phyloP scores from a whole-genome alignment of 2,888 invertebrate species.

The Sphinx pinastri region DNA sequence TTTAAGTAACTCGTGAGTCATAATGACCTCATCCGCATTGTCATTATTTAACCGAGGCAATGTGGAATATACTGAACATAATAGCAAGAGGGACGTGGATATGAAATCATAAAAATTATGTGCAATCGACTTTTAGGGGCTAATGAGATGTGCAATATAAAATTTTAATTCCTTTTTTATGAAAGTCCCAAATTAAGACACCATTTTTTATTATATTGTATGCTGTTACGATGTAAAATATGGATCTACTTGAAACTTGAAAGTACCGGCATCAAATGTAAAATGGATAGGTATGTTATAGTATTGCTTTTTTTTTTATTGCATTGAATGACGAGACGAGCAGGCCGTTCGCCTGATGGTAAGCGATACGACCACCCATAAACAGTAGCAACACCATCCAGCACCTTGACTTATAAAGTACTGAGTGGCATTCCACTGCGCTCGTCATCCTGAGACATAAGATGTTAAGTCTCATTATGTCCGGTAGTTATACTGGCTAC shows the following conservation, averaged over 20 bases:
- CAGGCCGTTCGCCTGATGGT: too few species aligned
- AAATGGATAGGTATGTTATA: too few species aligned
- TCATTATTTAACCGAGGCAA: constrained; percentile 13
- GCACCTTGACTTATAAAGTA: too few species aligned
- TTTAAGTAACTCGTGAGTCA: not conserved
- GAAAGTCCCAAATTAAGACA: not conserved
- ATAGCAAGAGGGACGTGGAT: not conserved
- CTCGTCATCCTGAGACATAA: too few species aligned
- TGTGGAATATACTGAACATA: not conserved
- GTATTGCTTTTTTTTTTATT: too few species aligned
- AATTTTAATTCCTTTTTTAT: constrained; percentile 2
- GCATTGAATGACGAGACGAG: too few species aligned
- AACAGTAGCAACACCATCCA: too few species aligned
- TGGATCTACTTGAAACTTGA: not conserved
- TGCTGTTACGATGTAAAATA: not conserved
- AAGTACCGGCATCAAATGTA: too few species aligned
- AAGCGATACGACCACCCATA: too few species aligned
- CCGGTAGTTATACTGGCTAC: too few species aligned
- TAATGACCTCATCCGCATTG: constrained; percentile 11
- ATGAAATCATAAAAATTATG: not conserved
- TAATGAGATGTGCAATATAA: not conserved
- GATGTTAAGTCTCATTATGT: too few species aligned
- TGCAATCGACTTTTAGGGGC: not conserved
- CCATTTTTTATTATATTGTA: not conserved
- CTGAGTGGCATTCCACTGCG: too few species aligned